Conservation (phyloP, 2,888 invertebrate species). For the Seira sanloemensis region DNA sequence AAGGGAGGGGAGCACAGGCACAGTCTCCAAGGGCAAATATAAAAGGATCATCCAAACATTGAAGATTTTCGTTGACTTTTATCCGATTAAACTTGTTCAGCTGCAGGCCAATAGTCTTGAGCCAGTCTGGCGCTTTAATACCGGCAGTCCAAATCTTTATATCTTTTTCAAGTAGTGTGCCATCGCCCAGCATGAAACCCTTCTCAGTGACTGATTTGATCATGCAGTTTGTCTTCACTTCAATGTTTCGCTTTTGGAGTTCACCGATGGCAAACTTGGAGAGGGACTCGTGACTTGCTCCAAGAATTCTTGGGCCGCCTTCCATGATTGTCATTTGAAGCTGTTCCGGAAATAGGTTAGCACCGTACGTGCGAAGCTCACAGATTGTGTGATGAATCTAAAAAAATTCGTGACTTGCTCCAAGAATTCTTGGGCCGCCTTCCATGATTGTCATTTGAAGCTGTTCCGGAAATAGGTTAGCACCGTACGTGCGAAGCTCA, state of each 20-base stretch:
- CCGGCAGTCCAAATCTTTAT: slow-evolving; percentile 71
- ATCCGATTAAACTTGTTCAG: slow-evolving; percentile 56
- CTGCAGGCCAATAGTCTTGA: slow-evolving; percentile 54
- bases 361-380: slow-evolving; percentile 57
- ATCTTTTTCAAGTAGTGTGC: slow-evolving; percentile 49
- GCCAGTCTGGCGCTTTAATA: slow-evolving; percentile 67
- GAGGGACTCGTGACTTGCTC: slow-evolving; percentile 42
- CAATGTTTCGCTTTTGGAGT: slow-evolving; percentile 54
- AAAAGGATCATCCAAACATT: slow-evolving; percentile 50
- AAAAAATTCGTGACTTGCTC: too few relatives aligned
- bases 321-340: slow-evolving; percentile 69
- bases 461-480: slow-evolving; percentile 57
- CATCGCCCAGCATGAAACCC: slow-evolving; percentile 59
- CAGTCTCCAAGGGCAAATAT: slow-evolving; percentile 67
- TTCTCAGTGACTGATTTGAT: slow-evolving; percentile 58
- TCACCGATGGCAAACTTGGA: slow-evolving; percentile 58
- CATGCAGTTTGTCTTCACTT: slow-evolving; percentile 47
- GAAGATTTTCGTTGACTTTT: slow-evolving; percentile 59
- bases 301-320: slow-evolving; percentile 54
- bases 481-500: slow-evolving; percentile 57
- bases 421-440: slow-evolving; percentile 54
- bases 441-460: slow-evolving; percentile 69
- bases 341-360: slow-evolving; percentile 57
- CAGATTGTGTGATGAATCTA: slow-evolving; percentile 66
- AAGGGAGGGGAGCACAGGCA: slow-evolving; percentile 38